Percentiles rank a stretch among this genome's conserved stretches.
Conservation (phyloP, 2,797 vertebrate genomes). For the Epinephelus awoara region DNA sequence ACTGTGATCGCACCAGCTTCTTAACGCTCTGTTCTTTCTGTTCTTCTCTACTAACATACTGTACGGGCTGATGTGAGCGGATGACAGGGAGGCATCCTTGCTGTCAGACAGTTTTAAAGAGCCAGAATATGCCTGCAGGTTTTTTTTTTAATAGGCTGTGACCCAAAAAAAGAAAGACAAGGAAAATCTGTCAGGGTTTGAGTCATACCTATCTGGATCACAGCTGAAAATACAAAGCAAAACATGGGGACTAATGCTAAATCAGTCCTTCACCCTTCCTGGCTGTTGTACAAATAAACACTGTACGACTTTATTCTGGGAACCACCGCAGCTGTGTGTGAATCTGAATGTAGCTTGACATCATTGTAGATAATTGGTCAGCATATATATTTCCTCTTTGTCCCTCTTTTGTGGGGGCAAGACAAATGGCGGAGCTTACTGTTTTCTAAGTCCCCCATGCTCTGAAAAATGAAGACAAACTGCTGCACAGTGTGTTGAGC, state of each 20-base stretch:
- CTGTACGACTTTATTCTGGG: slow-evolving; percentile 37
- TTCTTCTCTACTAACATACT: slow-evolving; percentile 31
- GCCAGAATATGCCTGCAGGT: slow-evolving; percentile 27
- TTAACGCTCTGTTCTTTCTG: slow-evolving; percentile 28
- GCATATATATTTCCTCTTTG: slow-evolving; percentile 43
- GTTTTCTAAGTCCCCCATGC: slow-evolving; percentile 38
- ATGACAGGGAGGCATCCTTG: slow-evolving; percentile 28
- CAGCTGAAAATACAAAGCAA: slow-evolving; percentile 13
- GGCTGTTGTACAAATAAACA: slow-evolving; percentile 23
- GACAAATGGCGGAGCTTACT: slow-evolving; percentile 46
- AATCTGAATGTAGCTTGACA: slow-evolving; percentile 82
- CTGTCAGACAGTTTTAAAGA: slow-evolving; percentile 33
- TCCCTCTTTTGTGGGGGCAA: slow-evolving; percentile 54
- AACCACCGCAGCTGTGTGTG: slow-evolving; percentile 56
- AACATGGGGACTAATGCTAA: slow-evolving; percentile 4
- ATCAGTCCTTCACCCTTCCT: slow-evolving; percentile 1
- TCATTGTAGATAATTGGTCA: slow-evolving; percentile 50
- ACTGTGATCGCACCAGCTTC: slow-evolving; percentile 76
- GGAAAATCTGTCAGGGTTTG: slow-evolving; percentile 25
- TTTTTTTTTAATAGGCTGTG: slow-evolving; percentile 23
- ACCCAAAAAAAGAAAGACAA: slow-evolving; percentile 21
- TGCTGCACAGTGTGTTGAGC: slow-evolving; percentile 43
- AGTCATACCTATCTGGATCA: slow-evolving; percentile 21
- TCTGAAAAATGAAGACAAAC: slow-evolving; percentile 56
- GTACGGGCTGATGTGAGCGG: slow-evolving; percentile 22